Percentiles rank a stretch among this genome's conserved stretches.
phyloP scores from a whole-genome alignment of 2,888 invertebrate genomes.

The Dasysyrphus albostriatus region DNA sequence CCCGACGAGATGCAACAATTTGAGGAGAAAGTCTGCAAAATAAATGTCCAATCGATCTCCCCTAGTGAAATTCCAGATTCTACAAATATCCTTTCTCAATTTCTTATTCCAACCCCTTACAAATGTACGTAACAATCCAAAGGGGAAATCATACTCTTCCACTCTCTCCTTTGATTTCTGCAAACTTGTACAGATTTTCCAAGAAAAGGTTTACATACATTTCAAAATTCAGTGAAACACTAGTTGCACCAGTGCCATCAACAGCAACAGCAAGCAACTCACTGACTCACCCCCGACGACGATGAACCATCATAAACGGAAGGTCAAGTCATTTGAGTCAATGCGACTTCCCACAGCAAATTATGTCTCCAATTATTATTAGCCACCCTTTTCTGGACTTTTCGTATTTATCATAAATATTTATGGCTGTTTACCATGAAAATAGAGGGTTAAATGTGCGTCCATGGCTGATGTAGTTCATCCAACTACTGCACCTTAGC shows the following conservation, averaged over 20 bases:
- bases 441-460: background rate
- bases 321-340: conserved; percentile 61
- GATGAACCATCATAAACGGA: background rate
- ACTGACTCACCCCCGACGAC: background rate
- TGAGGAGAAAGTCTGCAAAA: conserved; percentile 23
- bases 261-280: background rate
- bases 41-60: background rate
- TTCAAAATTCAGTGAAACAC: conserved; percentile 32
- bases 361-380: conserved; percentile 47
- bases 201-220: conserved; percentile 1
- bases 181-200: conserved; percentile 36
- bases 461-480: background rate
- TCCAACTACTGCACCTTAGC: conserved; percentile 46
- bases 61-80: conserved; percentile 37
- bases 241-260: conserved; percentile 54
- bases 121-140: conserved; percentile 36
- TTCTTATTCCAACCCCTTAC: conserved; percentile 24
- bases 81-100: background rate
- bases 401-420: conserved; percentile 56
- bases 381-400: conserved; percentile 29
- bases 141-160: conserved; percentile 30
- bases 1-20: conserved; percentile 43
- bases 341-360: conserved; percentile 44
- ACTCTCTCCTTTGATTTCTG: conserved; percentile 32
- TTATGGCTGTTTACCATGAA: conserved; percentile 30